Conservation (phyloP, 1,140 invertebrate genomes). For the Orchestia grillus region DNA sequence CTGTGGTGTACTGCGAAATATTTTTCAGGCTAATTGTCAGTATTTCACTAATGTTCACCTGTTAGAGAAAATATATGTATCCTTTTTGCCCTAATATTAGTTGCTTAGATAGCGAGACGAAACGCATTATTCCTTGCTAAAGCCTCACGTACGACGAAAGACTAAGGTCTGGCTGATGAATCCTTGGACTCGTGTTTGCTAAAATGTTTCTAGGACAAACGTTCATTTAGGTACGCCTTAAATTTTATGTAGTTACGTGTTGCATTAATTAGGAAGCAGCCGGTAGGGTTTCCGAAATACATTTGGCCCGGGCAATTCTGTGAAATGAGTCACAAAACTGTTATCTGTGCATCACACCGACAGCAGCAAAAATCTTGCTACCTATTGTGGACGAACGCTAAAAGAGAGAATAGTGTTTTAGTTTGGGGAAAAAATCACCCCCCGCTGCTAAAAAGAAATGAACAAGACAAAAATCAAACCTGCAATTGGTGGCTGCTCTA, state of each 20-base stretch:
- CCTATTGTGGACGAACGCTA: conserved; percentile 47
- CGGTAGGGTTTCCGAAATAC: background rate
- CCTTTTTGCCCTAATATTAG: too few species aligned
- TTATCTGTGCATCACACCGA: conserved; percentile 53
- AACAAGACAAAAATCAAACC: conserved; percentile 48
- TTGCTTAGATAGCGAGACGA: background rate
- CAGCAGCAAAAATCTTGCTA: conserved; percentile 22
- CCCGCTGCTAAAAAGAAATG: conserved; percentile 50
- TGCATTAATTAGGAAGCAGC: background rate
- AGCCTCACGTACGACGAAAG: background rate
- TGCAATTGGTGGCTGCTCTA: conserved; percentile 27
- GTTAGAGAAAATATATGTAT: too few species aligned
- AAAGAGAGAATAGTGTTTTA: conserved; percentile 56
- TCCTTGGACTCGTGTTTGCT: background rate
- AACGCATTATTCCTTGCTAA: background rate
- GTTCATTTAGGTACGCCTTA: background rate
- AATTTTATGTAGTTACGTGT: background rate
- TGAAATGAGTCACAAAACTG: conserved; percentile 36
- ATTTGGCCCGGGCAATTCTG: conserved; percentile 26
- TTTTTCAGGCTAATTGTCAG: too few species aligned
- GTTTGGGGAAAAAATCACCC: conserved; percentile 49
- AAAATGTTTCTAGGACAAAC: background rate
- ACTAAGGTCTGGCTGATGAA: background rate
- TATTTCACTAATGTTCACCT: too few species aligned
- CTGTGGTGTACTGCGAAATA: too few species aligned